Base-by-base conservation (phyloP, 1,140 invertebrate species). In the Platorchestia sp. region DNA sequence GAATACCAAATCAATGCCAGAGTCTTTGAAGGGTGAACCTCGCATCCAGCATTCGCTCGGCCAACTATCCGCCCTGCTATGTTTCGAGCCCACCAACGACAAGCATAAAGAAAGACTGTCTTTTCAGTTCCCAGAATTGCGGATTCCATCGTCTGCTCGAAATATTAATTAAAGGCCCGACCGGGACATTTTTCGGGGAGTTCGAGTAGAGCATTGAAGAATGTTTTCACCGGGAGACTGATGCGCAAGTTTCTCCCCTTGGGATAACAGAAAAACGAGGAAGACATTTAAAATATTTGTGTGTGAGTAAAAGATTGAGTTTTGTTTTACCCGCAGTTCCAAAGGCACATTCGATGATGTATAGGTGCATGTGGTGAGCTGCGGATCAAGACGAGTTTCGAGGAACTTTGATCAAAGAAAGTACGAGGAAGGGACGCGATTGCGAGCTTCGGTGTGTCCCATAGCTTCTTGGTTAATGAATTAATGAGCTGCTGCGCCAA, bases 91-190 rank as follows among this genome's bases (percentile, higher is more conserved):
- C 59, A 75, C 59, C 59, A 75, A 14, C 27, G 27, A 22, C 59
- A 36, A 27, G 59, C 59, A 75, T 10, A 75, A 75, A 75, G 59
- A 75, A 75, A 75, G 27, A 27, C 59, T 75, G 59, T 75, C 59
- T 75, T 75, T 75, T 75, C 59, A 75, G 59, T 10, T 75, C 27
- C 59, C 27, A 75, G 59, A 75, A 75, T 75, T 75, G 59, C 59
- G 27, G 59, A 75, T 45, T 93, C 91, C 91, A 93, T 93, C 91
- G 91, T 93, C 91, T 47, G 91, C 45, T 93, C 40, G 45, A 93
- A 93, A 93, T 93, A 93, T 93, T 93, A 45, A 93, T 45, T 93
- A 93, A 93, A 93, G 43, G 19, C 43, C 0, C 44, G 43, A 93
- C 19, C 36, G 91, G 44, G 91, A n/a, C 91, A n/a, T 0, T 93